Percentiles rank a stretch among this genome's conserved stretches.
phyloP scores from a whole-genome alignment of 2,888 invertebrate species.

The Colletes collaris region DNA sequence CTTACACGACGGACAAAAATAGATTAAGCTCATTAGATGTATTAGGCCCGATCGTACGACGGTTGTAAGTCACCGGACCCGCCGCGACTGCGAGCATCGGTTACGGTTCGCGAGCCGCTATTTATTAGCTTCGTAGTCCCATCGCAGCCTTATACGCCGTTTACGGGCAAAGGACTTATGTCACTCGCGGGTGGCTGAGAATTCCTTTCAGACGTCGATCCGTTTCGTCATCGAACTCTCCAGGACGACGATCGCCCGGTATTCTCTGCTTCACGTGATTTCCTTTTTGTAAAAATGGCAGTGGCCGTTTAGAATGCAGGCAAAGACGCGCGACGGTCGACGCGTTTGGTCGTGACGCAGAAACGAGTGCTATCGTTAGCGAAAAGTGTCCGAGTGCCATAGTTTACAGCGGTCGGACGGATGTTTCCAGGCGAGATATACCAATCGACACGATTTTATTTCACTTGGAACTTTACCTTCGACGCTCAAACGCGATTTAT shows the following conservation, averaged over 20 bases:
- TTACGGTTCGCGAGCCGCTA: conserved; percentile 48
- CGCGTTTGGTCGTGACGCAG: no score
- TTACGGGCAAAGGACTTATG: conserved; percentile 51
- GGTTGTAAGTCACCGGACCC: conserved; percentile 43
- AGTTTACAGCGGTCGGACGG: no score
- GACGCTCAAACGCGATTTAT: no score
- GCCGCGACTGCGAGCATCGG: conserved; percentile 8
- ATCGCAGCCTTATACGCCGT: conserved; percentile 37
- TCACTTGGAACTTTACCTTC: no score
- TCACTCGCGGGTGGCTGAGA: conserved; percentile 47
- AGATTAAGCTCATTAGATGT: conserved; percentile 64
- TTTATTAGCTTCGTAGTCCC: conserved; percentile 54
- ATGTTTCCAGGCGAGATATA: no score
- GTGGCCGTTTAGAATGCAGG: no score
- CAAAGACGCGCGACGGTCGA: no score
- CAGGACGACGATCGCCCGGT: neutral
- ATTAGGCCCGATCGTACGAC: conserved; percentile 56
- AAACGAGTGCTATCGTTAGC: no score
- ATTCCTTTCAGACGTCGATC: conserved; percentile 39
- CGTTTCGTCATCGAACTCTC: conserved; percentile 9
- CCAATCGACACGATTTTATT: no score
- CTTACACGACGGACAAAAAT: conserved; percentile 59
- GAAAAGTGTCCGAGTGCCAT: no score
- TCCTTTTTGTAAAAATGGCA: no score
- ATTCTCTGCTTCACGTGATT: no score